These are phyloP conservation scores for Ditylenchus weischeri DNA, from an alignment of 2,888 invertebrate species.

Conservation along the genomic window DNA sequence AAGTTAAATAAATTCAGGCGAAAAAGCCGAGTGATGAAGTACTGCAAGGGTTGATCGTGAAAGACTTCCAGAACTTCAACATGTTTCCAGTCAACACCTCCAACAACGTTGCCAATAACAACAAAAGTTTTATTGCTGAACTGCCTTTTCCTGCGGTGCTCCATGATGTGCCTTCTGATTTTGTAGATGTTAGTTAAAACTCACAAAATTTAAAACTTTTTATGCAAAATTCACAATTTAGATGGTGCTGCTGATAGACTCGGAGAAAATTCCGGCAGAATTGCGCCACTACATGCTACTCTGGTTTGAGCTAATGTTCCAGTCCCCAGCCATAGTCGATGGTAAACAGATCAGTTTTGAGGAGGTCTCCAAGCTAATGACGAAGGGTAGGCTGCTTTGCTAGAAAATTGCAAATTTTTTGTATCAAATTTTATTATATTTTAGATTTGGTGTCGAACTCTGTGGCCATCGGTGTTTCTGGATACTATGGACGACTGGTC, in stretches of 20 bases:
- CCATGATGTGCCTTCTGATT: conserved; percentile 43
- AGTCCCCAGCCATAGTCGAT: conserved; percentile 67
- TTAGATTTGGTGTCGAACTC: conserved; percentile 49
- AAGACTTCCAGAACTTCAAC: conserved; percentile 70
- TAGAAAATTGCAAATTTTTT: too few relatives aligned
- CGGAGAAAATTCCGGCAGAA: conserved; percentile 38
- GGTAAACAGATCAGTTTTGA: conserved; percentile 65
- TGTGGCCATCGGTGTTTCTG: conserved; percentile 43
- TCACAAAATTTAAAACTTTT: conserved; percentile 58
- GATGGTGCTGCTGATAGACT: conserved; percentile 44
- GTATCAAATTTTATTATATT: too few relatives aligned
- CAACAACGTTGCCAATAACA: neutral
- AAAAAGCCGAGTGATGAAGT: conserved; percentile 70
- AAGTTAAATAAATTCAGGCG: too few relatives aligned
- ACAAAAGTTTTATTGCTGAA: conserved; percentile 17
- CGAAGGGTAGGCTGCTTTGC: conserved; percentile 25
- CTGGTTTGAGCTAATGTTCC: conserved; percentile 72
- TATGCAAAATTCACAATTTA: conserved; percentile 65
- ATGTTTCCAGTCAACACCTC: conserved; percentile 19
- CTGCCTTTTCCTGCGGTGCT: conserved; percentile 46
- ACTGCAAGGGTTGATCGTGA: conserved; percentile 73
- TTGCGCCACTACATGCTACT: conserved; percentile 66
- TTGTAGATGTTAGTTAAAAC: conserved; percentile 40
- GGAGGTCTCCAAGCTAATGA: conserved; percentile 74
- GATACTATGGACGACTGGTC: conserved; percentile 42